Evolutionary conservation across 1,140 invertebrate species (phyloP).

Genomic region (Pseudomyrmex gracilis): DNA sequence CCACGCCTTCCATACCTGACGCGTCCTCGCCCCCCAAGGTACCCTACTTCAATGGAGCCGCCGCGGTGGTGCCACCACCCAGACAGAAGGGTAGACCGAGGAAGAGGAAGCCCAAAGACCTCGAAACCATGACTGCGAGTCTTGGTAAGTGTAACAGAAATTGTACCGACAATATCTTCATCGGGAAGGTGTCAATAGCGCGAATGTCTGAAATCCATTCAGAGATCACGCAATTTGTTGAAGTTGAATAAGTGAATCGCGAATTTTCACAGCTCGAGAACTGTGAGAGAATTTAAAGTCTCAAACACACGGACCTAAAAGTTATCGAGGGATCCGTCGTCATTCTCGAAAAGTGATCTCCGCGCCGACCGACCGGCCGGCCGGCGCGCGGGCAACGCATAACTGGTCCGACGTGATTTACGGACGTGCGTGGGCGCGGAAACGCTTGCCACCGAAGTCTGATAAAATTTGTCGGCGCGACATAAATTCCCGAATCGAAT

Average conservation of each 20-base stretch:
- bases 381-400: not conserved
- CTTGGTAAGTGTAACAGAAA: constrained; percentile 89
- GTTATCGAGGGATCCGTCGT: not conserved
- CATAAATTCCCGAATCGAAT: constrained; percentile 84
- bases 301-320: not conserved
- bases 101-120: constrained; percentile 95
- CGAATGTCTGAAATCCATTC: not conserved
- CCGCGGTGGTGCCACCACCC: constrained; percentile 87
- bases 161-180: not conserved
- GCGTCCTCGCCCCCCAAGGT: constrained; percentile 85
- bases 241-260: not conserved
- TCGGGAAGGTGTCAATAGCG: too few relatives aligned
- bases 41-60: constrained; percentile 90
- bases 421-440: constrained; percentile 80
- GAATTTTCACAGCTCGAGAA: not conserved
- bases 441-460: constrained; percentile 84
- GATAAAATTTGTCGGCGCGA: constrained; percentile 85
- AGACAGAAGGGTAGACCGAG: constrained; percentile 96
- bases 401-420: constrained; percentile 78
- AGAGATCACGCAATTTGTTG: not conserved
- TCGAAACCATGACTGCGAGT: constrained; percentile 93
- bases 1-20: constrained; percentile 78
- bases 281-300: not conserved
- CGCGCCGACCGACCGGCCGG: not conserved
- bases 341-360: constrained; percentile 12